A percentile compares a stretch with the other conserved stretches of the same genome.
phyloP scores from a whole-genome alignment of 2,888 invertebrate species.

The Ennomos quercinarius region DNA sequence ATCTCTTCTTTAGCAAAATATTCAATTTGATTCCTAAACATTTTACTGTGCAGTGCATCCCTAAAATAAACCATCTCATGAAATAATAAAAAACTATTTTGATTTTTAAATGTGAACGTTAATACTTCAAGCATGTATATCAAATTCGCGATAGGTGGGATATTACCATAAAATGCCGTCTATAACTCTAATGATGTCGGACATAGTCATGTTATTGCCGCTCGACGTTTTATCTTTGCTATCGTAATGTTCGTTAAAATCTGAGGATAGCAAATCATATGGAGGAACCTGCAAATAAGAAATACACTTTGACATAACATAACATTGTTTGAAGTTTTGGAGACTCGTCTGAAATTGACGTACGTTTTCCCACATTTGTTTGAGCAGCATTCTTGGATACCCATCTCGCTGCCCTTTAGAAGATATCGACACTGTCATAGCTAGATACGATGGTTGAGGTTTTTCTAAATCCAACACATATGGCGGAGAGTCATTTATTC shows the following conservation, averaged over 20 bases:
- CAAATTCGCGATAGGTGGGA: too few species aligned
- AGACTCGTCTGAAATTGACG: not conserved
- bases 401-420: constrained; percentile 79
- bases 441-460: constrained; percentile 69
- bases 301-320: not conserved
- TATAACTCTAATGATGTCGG: constrained; percentile 69
- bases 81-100: too few species aligned
- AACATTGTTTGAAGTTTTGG: not conserved
- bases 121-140: too few species aligned
- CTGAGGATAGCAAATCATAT: constrained; percentile 69
- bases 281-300: constrained; percentile 64
- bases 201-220: constrained; percentile 66
- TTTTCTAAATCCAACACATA: constrained; percentile 70
- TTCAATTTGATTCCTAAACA: constrained; percentile 71
- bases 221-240: constrained; percentile 42
- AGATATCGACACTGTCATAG: constrained; percentile 70
- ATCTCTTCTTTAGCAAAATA: constrained; percentile 73
- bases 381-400: constrained; percentile 67
- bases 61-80: constrained; percentile 48
- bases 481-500: constrained; percentile 74
- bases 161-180: constrained; percentile 74
- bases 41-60: constrained; percentile 77
- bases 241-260: constrained; percentile 48
- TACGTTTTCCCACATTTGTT: constrained; percentile 79
- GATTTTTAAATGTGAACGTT: too few species aligned